Evolutionary conservation across 2,113 vertebrate genomes (phyloP), one percentile per base, ranked within the genome.

Genomic region (Rana temporaria): DNA sequence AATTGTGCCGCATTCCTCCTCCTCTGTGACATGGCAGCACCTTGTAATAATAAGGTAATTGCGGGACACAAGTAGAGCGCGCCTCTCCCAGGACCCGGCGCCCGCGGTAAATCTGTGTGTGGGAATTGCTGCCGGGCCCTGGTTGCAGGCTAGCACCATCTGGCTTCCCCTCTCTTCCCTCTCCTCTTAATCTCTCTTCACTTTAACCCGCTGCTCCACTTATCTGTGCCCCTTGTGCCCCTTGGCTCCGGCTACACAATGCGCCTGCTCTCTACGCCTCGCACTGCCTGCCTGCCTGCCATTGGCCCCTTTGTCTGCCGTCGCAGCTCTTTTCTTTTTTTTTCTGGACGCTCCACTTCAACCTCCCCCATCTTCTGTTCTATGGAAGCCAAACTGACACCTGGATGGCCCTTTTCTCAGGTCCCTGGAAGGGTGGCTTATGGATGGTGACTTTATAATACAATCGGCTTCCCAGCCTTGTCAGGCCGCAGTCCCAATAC

Each of bases 101-200:
- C n/a, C 67, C 6, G 55, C 67, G 71, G 55, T 72, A 82, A 82
- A 82, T 82, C 81, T 76, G 64, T 76, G 72, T 83, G 81, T 83
- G 81, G 81, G 81, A 83, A 83, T 83, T 68, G 73, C 55, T 76
- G 63, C 14, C 1, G 24, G 32, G 81, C 62, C 17, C 8, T 15
- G 63, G 81, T 67, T 83, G 71, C 72, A 83, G 63, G 63, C 32
- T 60, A 14, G 55, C 59, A 76, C 81, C 81, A 83, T 83, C 81
- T 83, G 81, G 81, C 72, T 26, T 76, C 63, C 32, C 55, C 20
- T 67, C 60, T 83, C 78, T 68, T 80, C 65, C 70, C 56, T 67
- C 56, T 34, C 72, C 53, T 63, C 64, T 83, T 83, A 83, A 83
- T 83, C 81, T 83, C 81, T 83, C 81, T 83, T 76, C 81, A 76